Conservation (phyloP, 2,797 vertebrate species). For the Artibeus lituratus region DNA sequence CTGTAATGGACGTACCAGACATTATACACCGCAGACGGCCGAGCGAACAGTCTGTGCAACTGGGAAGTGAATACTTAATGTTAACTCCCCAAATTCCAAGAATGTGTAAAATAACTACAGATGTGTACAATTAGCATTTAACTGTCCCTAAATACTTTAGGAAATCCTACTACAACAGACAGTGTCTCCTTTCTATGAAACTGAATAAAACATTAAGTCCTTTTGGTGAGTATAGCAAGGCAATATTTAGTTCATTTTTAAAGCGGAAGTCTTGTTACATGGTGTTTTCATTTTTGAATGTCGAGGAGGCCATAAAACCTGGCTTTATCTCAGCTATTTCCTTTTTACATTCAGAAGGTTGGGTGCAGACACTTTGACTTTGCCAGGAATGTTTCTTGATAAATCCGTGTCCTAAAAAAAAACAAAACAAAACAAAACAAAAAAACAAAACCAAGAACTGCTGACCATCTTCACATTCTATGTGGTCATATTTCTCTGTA, state of each 20-base stretch:
- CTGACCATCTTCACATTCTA: constrained; percentile 19
- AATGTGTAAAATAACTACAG: constrained; percentile 52
- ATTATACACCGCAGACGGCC: not conserved
- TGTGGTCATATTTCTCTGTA: not conserved
- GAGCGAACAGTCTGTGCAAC: not conserved
- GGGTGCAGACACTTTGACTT: constrained; percentile 97
- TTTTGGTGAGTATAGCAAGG: constrained; percentile 61
- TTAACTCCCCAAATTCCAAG: constrained; percentile 33
- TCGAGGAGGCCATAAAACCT: constrained; percentile 51
- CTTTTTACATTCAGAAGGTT: constrained; percentile 93
- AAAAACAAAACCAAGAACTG: not conserved
- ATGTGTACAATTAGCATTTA: constrained; percentile 48
- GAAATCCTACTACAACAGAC: constrained; percentile 41
- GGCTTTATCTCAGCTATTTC: constrained; percentile 84
- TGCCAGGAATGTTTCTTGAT: constrained; percentile 96
- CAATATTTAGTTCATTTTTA: constrained; percentile 58
- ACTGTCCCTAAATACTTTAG: constrained; percentile 53
- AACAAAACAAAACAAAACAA: not conserved
- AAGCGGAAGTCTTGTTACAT: constrained; percentile 41
- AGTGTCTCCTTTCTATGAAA: constrained; percentile 62
- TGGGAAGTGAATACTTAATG: constrained; percentile 47
- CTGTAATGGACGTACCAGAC: not conserved
- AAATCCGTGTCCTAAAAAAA: constrained; percentile 91
- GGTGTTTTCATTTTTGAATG: constrained; percentile 50
- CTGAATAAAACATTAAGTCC: constrained; percentile 47